Evolutionary conservation across 2,113 vertebrate species (phyloP), one percentile per base, ranked within the genome.

Genomic region (Lagenorhynchus albirostris): DNA sequence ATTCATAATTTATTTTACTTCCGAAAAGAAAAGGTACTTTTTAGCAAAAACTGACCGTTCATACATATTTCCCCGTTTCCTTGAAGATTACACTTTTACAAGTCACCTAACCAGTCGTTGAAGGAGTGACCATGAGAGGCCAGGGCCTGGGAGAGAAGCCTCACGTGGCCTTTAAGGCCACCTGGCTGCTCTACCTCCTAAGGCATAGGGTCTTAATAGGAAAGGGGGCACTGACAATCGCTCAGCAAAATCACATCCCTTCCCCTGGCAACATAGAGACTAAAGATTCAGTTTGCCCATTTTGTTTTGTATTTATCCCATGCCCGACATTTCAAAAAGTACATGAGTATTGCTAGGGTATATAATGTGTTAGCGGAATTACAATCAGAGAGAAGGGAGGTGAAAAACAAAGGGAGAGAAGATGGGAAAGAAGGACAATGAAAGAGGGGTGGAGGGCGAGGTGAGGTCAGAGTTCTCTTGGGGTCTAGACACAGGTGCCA

Each of bases 1-100:
- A 79, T 70, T 31, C 44, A 76, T 62, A 77, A 81, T 87, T 95
- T 80, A 53, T 85, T 80, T 96, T 87, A 63, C 60, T 96, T 92
- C 15, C 2, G 1, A 67, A 89, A 92, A 73, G 26, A 82, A 77
- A 79, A 73, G 25, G 9, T 77, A 63, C 10, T 83, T 96, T 29
- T 76, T 25, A 77, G 38, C 55, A 73, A 89, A 88, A 92, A 65
- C 4, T 47, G 47, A 63, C 17, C 29, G 10, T n/a, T 76, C 50
- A 2, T 71, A 20, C 47, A 5, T 80, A 41, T 70, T 91, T 50
- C 3, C 20, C 2, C 2, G 60, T 83, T 60, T 67, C 71, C 74
- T 73, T 63, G 20, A 93, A 86, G 31, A 60, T 65, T 74, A 67
- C 10, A 79, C 9, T 71, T 89, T 93, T 60, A 29, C 5, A 80